Evolutionary conservation across 92 coral and sea anemone species (phyloP), one percentile per base, ranked within the genome.

Genomic region (Metridium senile): DNA sequence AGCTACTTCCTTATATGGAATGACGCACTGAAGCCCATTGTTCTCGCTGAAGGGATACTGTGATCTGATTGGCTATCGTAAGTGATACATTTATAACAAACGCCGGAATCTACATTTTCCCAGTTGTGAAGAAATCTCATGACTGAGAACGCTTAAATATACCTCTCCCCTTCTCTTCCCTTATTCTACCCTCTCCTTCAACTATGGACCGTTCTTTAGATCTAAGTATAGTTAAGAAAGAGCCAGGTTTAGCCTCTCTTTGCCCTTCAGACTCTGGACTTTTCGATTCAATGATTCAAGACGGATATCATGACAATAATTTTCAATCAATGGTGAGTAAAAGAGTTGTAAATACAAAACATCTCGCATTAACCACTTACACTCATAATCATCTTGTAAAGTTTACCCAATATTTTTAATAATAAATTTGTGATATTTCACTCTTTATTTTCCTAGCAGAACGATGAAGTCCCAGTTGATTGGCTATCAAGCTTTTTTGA

Each of bases 401-500:
- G 45, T 19, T 31, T 75, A 19, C 11, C 6, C 52, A 18, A n/a
- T 71, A 11, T 46, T 51, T 11, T 1, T 23, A 61, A 7, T 27
- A 9, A 7, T 23, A 23, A 39, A 39, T 39, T 39, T 4, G 49
- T 39, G 49, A 62, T 62, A 66, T 66, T 46, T 34, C 13, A 73
- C 27, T 13, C 47, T 71, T 19, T 46, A 16, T 74, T 21, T 88
- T 89, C 80, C 27, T 86, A 92, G 83, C 73, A 70, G 74, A 79
- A 58, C 65, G 99, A 93, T 74, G 99, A 89, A 28, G 87, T 88
- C 58, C 89, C 99, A 6, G 99, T 93, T 16, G 97, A 96, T 82
- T 96, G 99, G 99, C 87, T 96, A 0, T 93, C 99, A 23, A 89
- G 87, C 45, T 93, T 96, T 64, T 88, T 92, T 33, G 99, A 96